Percentiles rank a stretch among this genome's conserved stretches.
phyloP scores from a whole-genome alignment of 2,797 vertebrate genomes.

The Cuniculus paca region DNA sequence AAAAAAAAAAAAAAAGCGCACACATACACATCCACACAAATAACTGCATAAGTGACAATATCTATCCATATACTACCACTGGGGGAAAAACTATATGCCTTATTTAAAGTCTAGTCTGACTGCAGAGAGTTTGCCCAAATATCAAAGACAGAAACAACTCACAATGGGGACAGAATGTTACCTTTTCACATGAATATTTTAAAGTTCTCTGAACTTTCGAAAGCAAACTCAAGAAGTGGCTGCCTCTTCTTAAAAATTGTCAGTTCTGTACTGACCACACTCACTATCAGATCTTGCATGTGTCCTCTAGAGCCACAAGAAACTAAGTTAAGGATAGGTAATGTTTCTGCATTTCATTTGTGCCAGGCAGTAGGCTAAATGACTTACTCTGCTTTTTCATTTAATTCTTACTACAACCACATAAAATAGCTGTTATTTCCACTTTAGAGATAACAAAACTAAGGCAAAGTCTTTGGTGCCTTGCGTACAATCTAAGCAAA shows the following conservation, averaged over 20 bases:
- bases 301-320: neutral
- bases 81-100: neutral
- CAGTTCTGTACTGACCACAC: neutral
- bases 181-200: neutral
- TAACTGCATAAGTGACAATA: neutral
- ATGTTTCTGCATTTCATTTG: neutral
- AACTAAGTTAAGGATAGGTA: neutral
- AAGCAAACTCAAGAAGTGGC: neutral
- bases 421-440: neutral
- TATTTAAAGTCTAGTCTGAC: neutral
- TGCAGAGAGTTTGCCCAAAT: neutral
- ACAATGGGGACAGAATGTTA: neutral
- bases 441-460: conserved; percentile 22
- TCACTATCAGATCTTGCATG: neutral
- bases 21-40: neutral
- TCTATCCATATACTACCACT: neutral
- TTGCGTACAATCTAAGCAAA: conserved; percentile 36
- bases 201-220: neutral
- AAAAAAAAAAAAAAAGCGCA: too few species aligned
- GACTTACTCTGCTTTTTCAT: neutral
- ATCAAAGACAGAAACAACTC: neutral
- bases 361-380: neutral
- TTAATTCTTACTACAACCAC: neutral
- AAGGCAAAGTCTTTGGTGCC: neutral
- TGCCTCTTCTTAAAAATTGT: neutral